These are phyloP conservation scores for Alectoris magna DNA, from an alignment of 2,797 vertebrate genomes.

Conservation along the genomic window DNA sequence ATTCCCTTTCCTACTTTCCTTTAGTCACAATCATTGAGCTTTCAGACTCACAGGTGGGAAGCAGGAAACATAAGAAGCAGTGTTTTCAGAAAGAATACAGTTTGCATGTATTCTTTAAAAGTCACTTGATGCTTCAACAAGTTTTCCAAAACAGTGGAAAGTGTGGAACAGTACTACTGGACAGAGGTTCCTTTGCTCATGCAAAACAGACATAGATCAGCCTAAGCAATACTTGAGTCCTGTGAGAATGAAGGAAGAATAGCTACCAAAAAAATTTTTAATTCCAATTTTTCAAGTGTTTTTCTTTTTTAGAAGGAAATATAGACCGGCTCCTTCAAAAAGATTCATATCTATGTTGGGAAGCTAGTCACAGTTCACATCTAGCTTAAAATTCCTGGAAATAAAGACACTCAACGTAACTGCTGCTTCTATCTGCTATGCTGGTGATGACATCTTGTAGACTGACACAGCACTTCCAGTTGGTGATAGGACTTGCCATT, in stretches of 20 bases:
- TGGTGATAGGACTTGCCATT: conserved; percentile 3
- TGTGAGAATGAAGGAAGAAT: not conserved
- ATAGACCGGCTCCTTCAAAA: conserved; percentile 19
- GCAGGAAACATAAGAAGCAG: not conserved
- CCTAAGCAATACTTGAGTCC: not conserved
- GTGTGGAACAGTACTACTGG: not conserved
- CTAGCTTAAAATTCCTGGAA: conserved; percentile 40
- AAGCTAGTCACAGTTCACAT: conserved; percentile 38
- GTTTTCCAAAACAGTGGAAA: conserved; percentile 25
- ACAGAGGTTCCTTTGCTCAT: not conserved
- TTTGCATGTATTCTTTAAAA: not conserved
- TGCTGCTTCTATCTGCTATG: not conserved
- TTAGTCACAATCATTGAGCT: not conserved
- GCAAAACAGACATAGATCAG: not conserved
- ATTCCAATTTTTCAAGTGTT: not conserved
- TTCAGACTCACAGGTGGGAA: not conserved
- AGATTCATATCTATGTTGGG: conserved; percentile 30
- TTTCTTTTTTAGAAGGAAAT: conserved; percentile 50
- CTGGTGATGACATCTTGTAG: conserved; percentile 19
- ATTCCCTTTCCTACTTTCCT: not conserved
- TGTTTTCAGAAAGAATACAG: not conserved
- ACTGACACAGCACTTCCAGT: conserved; percentile 20
- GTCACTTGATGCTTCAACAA: not conserved
- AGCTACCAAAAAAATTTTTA: not conserved
- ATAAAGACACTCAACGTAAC: conserved; percentile 5